Evolutionary conservation across 2,888 invertebrate genomes (phyloP), one percentile per base, ranked within the genome.

Genomic region (Calephelis perditalis): DNA sequence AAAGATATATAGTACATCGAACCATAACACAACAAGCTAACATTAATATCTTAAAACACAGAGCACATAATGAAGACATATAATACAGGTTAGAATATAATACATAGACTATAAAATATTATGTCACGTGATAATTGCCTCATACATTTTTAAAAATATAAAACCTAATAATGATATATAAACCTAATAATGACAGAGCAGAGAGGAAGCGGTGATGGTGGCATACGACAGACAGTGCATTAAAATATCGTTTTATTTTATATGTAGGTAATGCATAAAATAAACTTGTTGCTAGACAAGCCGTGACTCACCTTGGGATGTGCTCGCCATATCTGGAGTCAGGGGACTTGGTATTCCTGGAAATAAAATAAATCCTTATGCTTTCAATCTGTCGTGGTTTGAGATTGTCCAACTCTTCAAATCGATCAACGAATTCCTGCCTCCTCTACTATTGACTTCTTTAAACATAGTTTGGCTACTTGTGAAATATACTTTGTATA

Each of bases 271-370:
- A 49, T 89, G 89, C 89, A 86, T 87, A 86, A 88, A 86, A 81
- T 85, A 86, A 87, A 82, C 79, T 88, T 84, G 86, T 88, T 86
- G 80, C 82, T 84, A 84, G 71, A 83, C 82, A 90, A 89, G 90
- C 88, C 71, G 77, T 65, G 72, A 92, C 95, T 94, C 94, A 96
- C 96, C 96, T 96, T 96, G 96, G 75, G 96, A 96, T 77, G 96
- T 96, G 80, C 95, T 94, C 73, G 96, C 95, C 81, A 96, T 91
- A 83, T 95, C 96, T 64, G 92, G 91, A 68, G 91, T 84, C 79
- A 93, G 86, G 65, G 92, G 92, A 78, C 92, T 92, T 76, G 82
- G 84, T 76, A 93, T 88, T 85, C 93, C 93, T 93, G 92, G 70
- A 85, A 86, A 76, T 68, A 81, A 63, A 68, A 80, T 71, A 77